A percentile compares a stretch with the other conserved stretches of the same genome.
Evolutionary conservation across 2,113 vertebrate species (phyloP).

Genomic region (Pica pica): DNA sequence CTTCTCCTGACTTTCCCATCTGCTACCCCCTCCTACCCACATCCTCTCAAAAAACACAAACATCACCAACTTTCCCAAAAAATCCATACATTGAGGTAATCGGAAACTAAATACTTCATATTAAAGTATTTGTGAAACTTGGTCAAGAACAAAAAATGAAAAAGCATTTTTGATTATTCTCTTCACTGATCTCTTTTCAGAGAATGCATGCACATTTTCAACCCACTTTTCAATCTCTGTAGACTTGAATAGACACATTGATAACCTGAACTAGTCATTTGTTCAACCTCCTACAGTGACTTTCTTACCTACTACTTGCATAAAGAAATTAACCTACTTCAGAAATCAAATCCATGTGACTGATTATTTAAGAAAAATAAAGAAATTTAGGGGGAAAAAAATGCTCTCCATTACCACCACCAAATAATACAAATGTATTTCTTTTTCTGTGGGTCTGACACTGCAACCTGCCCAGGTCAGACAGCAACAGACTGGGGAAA

Average conservation of each 20-base stretch:
- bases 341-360: background rate
- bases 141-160: background rate
- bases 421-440: fast-evolving
- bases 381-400: background rate
- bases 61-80: background rate
- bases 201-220: background rate
- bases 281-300: background rate
- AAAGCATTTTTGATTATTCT: background rate
- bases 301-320: background rate
- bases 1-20: background rate
- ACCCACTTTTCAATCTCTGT: background rate
- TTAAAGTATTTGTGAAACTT: background rate
- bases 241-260: background rate
- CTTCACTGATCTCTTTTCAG: background rate
- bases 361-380: background rate
- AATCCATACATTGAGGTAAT: background rate
- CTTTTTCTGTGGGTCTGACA: background rate
- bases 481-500: background rate
- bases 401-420: background rate
- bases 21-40: background rate
- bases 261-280: background rate
- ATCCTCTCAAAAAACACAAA: background rate
- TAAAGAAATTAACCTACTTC: background rate
- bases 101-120: background rate
- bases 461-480: background rate